These are phyloP conservation scores for Propithecus coquereli DNA, from an alignment of 2,113 vertebrate genomes.

Conservation along the genomic window DNA sequence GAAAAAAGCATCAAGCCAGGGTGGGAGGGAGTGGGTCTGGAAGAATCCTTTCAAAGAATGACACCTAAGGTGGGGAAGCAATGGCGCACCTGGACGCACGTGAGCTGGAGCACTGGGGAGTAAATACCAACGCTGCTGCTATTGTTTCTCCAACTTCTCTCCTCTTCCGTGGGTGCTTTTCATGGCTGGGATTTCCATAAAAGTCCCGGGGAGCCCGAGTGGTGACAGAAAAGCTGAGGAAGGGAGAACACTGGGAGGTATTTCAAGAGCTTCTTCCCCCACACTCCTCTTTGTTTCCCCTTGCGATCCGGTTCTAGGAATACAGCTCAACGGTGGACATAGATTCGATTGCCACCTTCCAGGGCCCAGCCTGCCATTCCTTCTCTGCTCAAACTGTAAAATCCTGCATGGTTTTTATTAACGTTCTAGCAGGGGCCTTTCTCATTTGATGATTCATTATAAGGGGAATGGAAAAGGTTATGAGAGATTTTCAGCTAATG, in stretches of 20 bases:
- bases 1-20: neutral
- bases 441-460: slow-evolving; percentile 24
- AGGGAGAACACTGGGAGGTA: neutral
- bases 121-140: neutral
- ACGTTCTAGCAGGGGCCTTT: neutral
- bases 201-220: slow-evolving; percentile 20
- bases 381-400: slow-evolving; percentile 35
- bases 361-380: neutral
- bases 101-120: neutral
- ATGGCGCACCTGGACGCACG: neutral
- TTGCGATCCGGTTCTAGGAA: slow-evolving; percentile 45
- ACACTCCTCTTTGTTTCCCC: neutral
- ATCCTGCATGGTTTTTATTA: slow-evolving; percentile 10
- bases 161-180: neutral
- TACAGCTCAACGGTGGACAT: neutral
- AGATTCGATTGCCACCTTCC: neutral
- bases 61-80: neutral
- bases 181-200: neutral
- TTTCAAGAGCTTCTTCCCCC: slow-evolving; percentile 1
- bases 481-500: slow-evolving; percentile 26
- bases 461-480: slow-evolving; percentile 29
- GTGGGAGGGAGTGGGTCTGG: neutral
- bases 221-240: slow-evolving; percentile 41
- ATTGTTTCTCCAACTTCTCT: neutral
- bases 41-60: neutral